Evolutionary conservation across 2,113 vertebrate species (phyloP).

Genomic region (Rhegmatorhina hoffmannsi): DNA sequence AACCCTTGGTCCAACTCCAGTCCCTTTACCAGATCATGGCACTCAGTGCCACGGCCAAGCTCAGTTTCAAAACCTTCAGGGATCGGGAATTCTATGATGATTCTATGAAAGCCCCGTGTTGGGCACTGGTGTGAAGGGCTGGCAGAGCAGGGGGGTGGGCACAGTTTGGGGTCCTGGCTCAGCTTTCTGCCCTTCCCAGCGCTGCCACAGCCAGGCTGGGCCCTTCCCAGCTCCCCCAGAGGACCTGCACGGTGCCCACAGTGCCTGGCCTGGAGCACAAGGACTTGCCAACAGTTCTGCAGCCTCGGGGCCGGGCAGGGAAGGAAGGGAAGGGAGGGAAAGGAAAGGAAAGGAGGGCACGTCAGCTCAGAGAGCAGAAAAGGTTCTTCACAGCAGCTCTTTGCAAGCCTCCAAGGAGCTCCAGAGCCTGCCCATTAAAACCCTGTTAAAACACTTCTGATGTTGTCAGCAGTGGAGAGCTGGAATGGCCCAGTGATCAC

Average conservation of each 20-base stretch:
- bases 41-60: too few species aligned
- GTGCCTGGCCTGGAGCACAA: conserved; percentile 28
- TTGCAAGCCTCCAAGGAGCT: conserved; percentile 92
- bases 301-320: conserved; percentile 69
- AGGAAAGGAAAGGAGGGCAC: conserved; percentile 81
- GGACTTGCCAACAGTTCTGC: conserved; percentile 54
- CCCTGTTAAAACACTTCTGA: conserved; percentile 99
- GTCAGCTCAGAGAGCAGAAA: conserved; percentile 79
- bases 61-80: too few species aligned
- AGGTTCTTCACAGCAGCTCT: conserved; percentile 85
- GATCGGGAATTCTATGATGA: too few species aligned
- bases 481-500: conserved; percentile 76
- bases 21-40: too few species aligned
- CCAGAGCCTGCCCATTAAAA: conserved; percentile 95
- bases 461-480: conserved; percentile 90
- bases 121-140: too few species aligned
- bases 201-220: background rate
- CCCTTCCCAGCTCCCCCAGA: too few species aligned
- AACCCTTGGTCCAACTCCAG: too few species aligned
- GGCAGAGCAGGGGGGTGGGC: too few species aligned
- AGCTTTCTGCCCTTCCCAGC: rapidly evolving
- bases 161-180: background rate
- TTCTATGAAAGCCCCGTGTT: too few species aligned
- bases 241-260: background rate
- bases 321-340: conserved; percentile 38